phyloP scores from a whole-genome alignment of 2,113 vertebrate genomes.

The Merops nubicus region DNA sequence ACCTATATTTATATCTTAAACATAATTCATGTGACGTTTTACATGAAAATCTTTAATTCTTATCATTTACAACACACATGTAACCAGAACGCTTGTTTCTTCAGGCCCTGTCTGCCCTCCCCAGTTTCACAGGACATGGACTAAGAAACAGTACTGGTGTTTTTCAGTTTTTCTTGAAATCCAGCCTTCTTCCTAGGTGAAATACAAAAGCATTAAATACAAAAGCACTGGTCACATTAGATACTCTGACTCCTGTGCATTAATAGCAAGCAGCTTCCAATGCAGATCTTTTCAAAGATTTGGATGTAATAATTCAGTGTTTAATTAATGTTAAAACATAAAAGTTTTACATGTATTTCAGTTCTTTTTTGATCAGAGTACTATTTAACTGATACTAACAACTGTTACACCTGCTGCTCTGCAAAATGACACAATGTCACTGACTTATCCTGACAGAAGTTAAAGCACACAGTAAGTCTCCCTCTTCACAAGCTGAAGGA shows the following conservation, averaged over 20 bases:
- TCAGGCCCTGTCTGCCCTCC: background rate
- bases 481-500: background rate
- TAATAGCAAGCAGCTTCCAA: background rate
- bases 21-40: background rate
- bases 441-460: background rate
- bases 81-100: background rate
- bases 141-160: background rate
- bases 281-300: background rate
- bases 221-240: background rate
- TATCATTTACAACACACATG: background rate
- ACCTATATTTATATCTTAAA: background rate
- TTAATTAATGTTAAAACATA: background rate
- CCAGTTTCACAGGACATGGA: background rate
- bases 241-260: background rate
- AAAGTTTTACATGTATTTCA: background rate
- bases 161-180: background rate
- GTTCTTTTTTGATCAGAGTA: background rate
- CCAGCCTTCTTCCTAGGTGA: background rate
- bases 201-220: background rate
- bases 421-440: background rate
- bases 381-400: background rate
- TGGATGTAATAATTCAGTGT: background rate
- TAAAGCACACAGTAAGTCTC: background rate
- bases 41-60: background rate
- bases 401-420: conserved; percentile 18